Evolutionary conservation across 2,797 vertebrate genomes (phyloP).

Genomic region (Trematomus bernacchii): DNA sequence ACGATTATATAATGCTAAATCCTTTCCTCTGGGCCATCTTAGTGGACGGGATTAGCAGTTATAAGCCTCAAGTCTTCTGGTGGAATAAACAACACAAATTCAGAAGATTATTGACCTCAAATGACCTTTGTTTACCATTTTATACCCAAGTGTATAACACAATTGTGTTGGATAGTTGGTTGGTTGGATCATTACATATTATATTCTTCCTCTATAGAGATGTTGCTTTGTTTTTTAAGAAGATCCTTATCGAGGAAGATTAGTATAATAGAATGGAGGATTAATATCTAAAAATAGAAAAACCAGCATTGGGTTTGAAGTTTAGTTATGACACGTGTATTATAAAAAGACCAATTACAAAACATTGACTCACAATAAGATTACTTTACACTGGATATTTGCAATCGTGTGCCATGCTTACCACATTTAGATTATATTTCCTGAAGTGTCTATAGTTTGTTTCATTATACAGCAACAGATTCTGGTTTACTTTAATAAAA

Average conservation of each 20-base stretch:
- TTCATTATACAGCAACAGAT: background rate
- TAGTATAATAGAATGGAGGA: conserved; percentile 8
- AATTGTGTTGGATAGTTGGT: background rate
- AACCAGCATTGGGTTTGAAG: background rate
- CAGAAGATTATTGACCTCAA: conserved; percentile 15
- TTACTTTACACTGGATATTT: background rate
- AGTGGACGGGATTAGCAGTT: conserved; percentile 43
- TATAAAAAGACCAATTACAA: conserved; percentile 3
- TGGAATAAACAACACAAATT: conserved; percentile 31
- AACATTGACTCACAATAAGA: background rate
- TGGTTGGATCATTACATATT: conserved; percentile 4
- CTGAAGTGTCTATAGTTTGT: background rate
- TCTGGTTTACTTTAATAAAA: background rate
- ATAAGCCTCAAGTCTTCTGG: conserved; percentile 38
- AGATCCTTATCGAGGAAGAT: conserved; percentile 27
- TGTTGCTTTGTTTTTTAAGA: conserved; percentile 7
- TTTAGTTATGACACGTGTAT: conserved; percentile 13
- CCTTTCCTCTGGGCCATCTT: conserved; percentile 31
- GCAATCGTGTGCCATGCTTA: background rate
- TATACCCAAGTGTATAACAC: background rate
- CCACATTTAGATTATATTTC: background rate
- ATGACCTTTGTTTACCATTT: background rate
- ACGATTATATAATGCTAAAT: conserved; percentile 53
- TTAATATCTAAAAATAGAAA: conserved; percentile 27
- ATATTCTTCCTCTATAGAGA: background rate